Conservation (phyloP, 2,797 vertebrate genomes). For the Phalanger gymnotis region DNA sequence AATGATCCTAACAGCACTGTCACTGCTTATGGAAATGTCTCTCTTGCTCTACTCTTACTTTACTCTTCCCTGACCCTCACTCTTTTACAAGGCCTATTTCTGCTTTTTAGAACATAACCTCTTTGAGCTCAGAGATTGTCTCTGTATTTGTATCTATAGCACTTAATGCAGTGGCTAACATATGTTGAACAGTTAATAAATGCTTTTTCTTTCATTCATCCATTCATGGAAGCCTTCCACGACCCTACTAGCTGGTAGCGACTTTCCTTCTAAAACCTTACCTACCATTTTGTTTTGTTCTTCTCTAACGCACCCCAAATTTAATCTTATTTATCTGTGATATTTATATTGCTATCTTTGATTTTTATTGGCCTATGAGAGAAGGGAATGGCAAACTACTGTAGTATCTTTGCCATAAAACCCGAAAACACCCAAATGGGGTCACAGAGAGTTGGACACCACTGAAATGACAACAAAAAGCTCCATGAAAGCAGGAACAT, state of each 20-base stretch:
- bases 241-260: too few species aligned
- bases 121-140: not conserved
- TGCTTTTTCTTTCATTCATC: not conserved
- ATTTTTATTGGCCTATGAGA: not conserved
- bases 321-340: not conserved
- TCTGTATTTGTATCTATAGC: not conserved
- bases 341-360: not conserved
- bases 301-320: not conserved
- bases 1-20: not conserved
- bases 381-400: too few species aligned
- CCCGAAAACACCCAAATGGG: too few species aligned
- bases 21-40: not conserved
- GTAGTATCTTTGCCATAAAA: too few species aligned
- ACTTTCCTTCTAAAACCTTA: too few species aligned
- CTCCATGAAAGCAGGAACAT: too few species aligned
- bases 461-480: too few species aligned
- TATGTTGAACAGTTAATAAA: not conserved
- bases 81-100: not conserved
- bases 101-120: not conserved
- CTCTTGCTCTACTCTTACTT: not conserved
- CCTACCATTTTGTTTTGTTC: not conserved
- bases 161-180: not conserved
- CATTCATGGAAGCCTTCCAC: too few species aligned
- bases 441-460: too few species aligned
- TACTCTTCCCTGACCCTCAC: not conserved